Base-by-base conservation (phyloP, 2,888 invertebrate genomes). In the Chydorus sphaericus region DNA sequence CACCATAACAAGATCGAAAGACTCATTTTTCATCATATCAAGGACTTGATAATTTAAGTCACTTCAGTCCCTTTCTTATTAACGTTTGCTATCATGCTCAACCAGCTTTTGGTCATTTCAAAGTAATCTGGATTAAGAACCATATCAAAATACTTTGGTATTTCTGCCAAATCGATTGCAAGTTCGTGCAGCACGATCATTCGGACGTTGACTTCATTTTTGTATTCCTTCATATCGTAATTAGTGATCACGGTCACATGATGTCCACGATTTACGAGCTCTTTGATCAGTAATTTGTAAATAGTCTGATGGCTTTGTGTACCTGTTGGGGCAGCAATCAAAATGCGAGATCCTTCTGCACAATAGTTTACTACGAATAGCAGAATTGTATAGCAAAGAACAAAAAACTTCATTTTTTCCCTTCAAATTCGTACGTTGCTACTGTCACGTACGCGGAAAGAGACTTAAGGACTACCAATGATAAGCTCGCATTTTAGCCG, bases 251-350 rank as follows among this genome's bases (percentile, higher is more conserved):
- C 59, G 4, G 64, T 63, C 8, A 67, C 59, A 10, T 64, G 57
- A 55, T 67, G 66, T 14, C 65, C 66, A 6, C 64, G 58, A 6
- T 62, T 58, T 14, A 61, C 63, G 11, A 67, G 55, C 28, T 60
- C 63, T 11, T 60, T 56, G 20, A 65, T 50, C 3, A 66, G 58
- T 3, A 62, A 59, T 37, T 62, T 61, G 52, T 64, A 75, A 71
- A 75, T 75, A 56, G 73, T 74, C 60, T 73, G 70, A 65, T 76
- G 75, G 66, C 76, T 76, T 62, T 71, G 71, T 3, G 54, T 54
- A 18, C 57, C 57, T 18, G 55, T 20, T 10, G 57, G 54, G 14
- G 29, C 29, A 23, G 37, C 30, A 14, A 54, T 48, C 14, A 57
- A 44, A 30, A 57, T 57, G 11, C 54, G 23, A n/a, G 44, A 44